phyloP scores from a whole-genome alignment of 2,888 invertebrate genomes.

The Imbricaverruca yamaguchii region DNA sequence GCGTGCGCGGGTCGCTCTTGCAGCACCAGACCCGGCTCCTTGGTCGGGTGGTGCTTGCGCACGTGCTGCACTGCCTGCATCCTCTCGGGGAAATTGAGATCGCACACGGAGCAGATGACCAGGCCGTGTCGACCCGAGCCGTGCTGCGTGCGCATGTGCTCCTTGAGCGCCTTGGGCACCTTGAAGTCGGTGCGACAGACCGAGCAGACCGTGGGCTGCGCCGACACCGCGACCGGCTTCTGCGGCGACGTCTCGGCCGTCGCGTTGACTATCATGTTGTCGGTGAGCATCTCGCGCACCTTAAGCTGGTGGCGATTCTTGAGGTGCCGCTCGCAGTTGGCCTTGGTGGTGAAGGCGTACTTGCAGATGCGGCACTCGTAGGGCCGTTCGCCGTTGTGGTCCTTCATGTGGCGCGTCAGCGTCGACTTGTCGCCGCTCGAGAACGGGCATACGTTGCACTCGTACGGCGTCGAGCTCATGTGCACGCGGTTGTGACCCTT shows the following conservation, averaged over 20 bases:
- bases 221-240: conserved; percentile 29
- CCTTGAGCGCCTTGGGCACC: conserved; percentile 41
- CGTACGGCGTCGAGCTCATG: conserved; percentile 67
- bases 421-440: conserved; percentile 84
- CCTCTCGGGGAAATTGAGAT: conserved; percentile 71
- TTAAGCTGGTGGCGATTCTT: conserved; percentile 82
- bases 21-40: conserved; percentile 26
- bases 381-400: conserved; percentile 90
- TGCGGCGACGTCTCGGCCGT: conserved; percentile 55
- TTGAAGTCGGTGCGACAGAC: conserved; percentile 44
- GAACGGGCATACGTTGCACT: conserved; percentile 89
- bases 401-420: conserved; percentile 80
- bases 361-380: conserved; percentile 92
- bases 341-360: conserved; percentile 94
- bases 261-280: conserved; percentile 76
- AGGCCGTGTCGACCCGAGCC: conserved; percentile 37
- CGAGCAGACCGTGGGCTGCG: conserved; percentile 43
- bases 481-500: conserved; percentile 87
- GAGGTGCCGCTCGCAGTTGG: conserved; percentile 91
- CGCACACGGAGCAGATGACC: conserved; percentile 89
- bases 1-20: background rate
- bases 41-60: conserved; percentile 61
- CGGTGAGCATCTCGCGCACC: conserved; percentile 79
- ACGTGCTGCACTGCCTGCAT: conserved; percentile 75
- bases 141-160: conserved; percentile 40